Evolutionary conservation across 1,140 invertebrate genomes (phyloP).

Genomic region (Zaprionus lachaisei): DNA sequence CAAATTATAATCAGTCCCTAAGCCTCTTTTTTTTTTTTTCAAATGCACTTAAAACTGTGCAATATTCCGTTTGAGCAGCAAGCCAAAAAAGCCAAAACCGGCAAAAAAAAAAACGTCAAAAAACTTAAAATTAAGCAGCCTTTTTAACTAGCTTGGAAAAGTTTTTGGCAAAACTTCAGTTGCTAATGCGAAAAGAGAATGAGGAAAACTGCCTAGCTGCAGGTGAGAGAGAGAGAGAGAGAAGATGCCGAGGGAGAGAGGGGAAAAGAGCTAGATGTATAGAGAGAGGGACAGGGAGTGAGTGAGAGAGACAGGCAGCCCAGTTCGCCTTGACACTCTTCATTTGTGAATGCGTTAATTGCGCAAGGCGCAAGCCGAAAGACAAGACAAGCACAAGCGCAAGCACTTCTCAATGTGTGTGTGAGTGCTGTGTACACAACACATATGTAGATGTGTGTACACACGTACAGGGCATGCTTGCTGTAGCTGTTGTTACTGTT

Average conservation of each 20-base stretch:
- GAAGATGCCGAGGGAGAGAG: neutral
- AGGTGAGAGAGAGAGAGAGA: neutral
- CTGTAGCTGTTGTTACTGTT: slow-evolving; percentile 22
- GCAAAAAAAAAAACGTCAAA: neutral
- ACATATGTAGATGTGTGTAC: slow-evolving; percentile 41
- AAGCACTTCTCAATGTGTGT: slow-evolving; percentile 6
- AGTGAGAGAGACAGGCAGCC: neutral
- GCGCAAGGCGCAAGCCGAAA: slow-evolving; percentile 55
- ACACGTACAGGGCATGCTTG: slow-evolving; percentile 33
- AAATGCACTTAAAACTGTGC: slow-evolving; percentile 27
- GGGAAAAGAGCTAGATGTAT: too few species aligned
- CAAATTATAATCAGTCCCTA: slow-evolving; percentile 30
- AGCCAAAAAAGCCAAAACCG: slow-evolving; percentile 1
- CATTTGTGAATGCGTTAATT: slow-evolving; percentile 83
- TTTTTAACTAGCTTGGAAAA: slow-evolving; percentile 34
- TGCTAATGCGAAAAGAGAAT: slow-evolving; percentile 14
- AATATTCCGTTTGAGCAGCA: slow-evolving; percentile 31
- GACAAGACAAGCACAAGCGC: slow-evolving; percentile 35
- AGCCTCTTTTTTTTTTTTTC: slow-evolving; percentile 15
- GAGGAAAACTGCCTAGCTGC: neutral
- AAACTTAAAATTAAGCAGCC: slow-evolving; percentile 3
- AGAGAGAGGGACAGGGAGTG: neutral
- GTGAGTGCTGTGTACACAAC: slow-evolving; percentile 34
- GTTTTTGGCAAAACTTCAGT: slow-evolving; percentile 29
- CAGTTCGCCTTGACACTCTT: slow-evolving; percentile 76